Evolutionary conservation across 2,888 invertebrate genomes (phyloP), one percentile per base, ranked within the genome.

Genomic region (Acrobasis suavella): DNA sequence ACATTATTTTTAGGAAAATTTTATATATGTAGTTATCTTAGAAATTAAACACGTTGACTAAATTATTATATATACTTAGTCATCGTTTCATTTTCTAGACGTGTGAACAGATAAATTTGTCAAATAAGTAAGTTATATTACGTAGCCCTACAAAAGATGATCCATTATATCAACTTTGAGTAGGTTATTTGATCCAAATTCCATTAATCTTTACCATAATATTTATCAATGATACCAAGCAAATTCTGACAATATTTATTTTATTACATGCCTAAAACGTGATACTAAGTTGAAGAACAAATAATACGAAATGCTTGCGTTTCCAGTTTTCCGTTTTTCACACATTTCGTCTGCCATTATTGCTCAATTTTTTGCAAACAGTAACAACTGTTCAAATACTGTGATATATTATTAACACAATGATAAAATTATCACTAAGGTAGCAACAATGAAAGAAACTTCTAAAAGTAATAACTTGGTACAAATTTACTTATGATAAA

Each of bases 361-460:
- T 37, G 9, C 32, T 54, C 8, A 14, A 12, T n/a, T 49, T 15
- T 50, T 67, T 56, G 60, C 67, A 73, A 74, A 72, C 56, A 71
- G 69, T 64, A 66, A 52, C 60, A 39, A 9, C 39, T 51, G 60
- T 12, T 60, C 59, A 50, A 60, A 60, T 38, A 60, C 1, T 51
- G 50, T 60, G 50, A 59, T 50, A 49, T 59, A 50, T 59, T 50
- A 59, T 49, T 67, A 62, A 59, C 63, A 66, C 63, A 56, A 59
- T 52, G 49, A 63, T 50, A 62, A n/a, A 54, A 64, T 59, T 63
- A 64, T 63, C 64, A 72, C 67, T 55, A 52, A 68, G 67, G 66
- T 78, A 68, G 77, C 74, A 80, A 77, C 74, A 77, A 75, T 75
- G 74, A 83, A 83, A 82, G 78, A 75, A 62, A 61, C 69, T 56